These are phyloP conservation scores for Myotis lucifugus DNA, from an alignment of 2,113 vertebrate genomes.

Conservation along the genomic window DNA sequence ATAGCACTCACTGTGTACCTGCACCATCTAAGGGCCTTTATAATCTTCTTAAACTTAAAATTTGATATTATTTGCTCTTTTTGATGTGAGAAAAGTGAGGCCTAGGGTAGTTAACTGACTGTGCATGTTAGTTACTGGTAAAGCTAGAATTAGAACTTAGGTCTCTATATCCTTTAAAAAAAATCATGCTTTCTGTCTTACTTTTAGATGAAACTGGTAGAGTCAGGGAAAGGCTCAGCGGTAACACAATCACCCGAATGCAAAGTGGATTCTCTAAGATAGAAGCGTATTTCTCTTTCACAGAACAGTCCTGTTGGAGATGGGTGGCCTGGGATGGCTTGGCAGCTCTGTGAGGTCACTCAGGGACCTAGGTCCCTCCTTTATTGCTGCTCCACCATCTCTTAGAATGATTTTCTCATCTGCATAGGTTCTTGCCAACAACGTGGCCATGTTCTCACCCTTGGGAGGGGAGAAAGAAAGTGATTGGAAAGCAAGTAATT, in stretches of 20 bases:
- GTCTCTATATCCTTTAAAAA: not conserved
- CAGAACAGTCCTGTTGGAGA: not conserved
- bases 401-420: not conserved
- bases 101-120: not conserved
- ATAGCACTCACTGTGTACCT: not conserved
- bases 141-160: conserved; percentile 7
- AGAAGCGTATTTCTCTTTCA: not conserved
- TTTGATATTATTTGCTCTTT: not conserved
- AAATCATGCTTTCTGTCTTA: not conserved
- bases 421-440: not conserved
- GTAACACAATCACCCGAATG: not conserved
- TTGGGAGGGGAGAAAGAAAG: not conserved
- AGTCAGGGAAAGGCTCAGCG: not conserved
- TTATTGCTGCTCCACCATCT: not conserved
- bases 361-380: not conserved
- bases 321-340: not conserved
- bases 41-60: not conserved
- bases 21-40: not conserved
- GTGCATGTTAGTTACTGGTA: not conserved
- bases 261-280: not conserved
- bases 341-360: not conserved
- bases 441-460: not conserved
- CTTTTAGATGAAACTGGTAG: not conserved
- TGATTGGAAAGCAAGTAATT: not conserved
- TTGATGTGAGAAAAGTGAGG: not conserved